A percentile compares a stretch with the other conserved stretches of the same genome.
phyloP scores from a whole-genome alignment of 2,113 vertebrate genomes.

The Odobenus rosmarus region DNA sequence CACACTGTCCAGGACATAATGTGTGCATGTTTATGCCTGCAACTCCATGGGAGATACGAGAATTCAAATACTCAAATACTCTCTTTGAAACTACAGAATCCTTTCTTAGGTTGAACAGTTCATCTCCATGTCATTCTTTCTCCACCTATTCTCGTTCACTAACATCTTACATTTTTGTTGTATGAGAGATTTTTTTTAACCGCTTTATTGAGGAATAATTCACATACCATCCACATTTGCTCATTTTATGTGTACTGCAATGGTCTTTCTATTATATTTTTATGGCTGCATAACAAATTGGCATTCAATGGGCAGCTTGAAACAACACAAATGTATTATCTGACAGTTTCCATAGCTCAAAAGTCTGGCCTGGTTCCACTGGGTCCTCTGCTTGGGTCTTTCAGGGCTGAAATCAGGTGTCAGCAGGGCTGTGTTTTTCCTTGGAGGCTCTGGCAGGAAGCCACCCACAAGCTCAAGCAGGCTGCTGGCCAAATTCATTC shows the following conservation, averaged over 20 bases:
- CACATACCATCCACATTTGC: not conserved
- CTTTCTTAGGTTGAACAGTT: not conserved
- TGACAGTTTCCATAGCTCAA: not conserved
- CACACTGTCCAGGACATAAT: too few relatives aligned
- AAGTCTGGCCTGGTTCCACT: not conserved
- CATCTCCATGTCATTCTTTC: not conserved
- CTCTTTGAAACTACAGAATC: too few relatives aligned
- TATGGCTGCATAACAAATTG: not conserved
- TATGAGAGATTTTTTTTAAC: not conserved
- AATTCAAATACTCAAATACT: not conserved
- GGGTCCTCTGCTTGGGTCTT: not conserved
- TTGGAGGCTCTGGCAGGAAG: not conserved
- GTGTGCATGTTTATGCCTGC: not conserved
- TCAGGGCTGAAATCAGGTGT: not conserved
- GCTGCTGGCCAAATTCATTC: not conserved
- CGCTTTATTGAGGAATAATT: not conserved
- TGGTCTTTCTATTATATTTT: not conserved
- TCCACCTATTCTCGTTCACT: not conserved
- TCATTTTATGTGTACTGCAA: not conserved
- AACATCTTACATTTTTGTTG: not conserved
- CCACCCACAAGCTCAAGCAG: too few relatives aligned
- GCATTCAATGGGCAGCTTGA: not conserved
- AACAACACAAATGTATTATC: not conserved
- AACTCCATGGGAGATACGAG: not conserved
- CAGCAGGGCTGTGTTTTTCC: fast-evolving